Base-by-base conservation (phyloP, 37 sponge, comb jelly and placozoan genomes). In the Haliclona indistincta region DNA sequence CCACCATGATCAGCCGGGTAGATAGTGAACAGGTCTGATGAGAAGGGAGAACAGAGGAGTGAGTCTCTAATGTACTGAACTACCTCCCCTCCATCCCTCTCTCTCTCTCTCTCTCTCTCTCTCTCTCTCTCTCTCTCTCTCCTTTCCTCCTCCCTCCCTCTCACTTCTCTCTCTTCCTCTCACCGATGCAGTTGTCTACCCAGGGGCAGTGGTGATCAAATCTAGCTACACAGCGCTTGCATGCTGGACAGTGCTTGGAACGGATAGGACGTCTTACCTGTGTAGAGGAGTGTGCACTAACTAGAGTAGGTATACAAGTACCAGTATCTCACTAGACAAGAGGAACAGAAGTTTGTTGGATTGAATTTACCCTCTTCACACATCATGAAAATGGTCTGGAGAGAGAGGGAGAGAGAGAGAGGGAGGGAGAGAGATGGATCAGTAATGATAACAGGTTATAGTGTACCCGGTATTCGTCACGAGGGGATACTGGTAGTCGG, bases 171-270 rank as follows among this genome's bases (percentile, higher is more conserved):
- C n/a, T n/a, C 35, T 33, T 33, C 35, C 39, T 43, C 85, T 69
- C 54, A 88, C 89, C 97, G 8, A 97, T 77, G 61, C 98, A 97
- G 71, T 91, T 97, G 60, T 87, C 81, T 4, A 92, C 79, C 91
- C 96, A 97, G 28, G 95, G 95, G 41, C 98, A 97, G 60, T 97
- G 98, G 67, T 97, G 98, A 49, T 97, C 98, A 40, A 95, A 92
- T 70, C 77, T 72, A 0, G 95, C 92, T 30, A 97, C 98, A 76
- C 98, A 97, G 28, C 81, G 74, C 65, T 95, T 81, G 43, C 98
- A 97, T 0, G 94, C 85, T 25, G 84, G 73, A 69, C 98, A 97
- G 67, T 97, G 98, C 64, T 97, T 97, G 55, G 92, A 91, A 23
- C 98, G 81, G 19, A 94, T 63, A 64, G 98, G 98, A 22, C 88